phyloP scores from a whole-genome alignment of 2,888 invertebrate species.

The Dorcus parallelipipedus region DNA sequence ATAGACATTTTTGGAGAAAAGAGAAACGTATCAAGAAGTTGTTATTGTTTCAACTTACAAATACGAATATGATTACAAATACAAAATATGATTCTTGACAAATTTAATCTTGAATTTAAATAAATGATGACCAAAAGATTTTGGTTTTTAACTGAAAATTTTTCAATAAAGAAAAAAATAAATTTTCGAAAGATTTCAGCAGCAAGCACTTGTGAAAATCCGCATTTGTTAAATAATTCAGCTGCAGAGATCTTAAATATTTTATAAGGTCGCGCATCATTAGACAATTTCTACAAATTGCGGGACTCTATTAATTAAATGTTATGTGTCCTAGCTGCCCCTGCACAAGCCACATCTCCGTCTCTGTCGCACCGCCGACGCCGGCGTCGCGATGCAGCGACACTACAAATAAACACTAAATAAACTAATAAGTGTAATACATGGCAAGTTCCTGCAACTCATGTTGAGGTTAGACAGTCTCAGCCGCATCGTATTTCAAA shows the following conservation, averaged over 20 bases:
- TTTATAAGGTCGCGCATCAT: conserved; percentile 18
- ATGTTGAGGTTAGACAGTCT: conserved; percentile 31
- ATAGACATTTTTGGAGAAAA: too few relatives aligned
- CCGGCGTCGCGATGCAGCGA: conserved; percentile 1
- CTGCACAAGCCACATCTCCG: background rate
- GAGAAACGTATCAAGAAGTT: too few relatives aligned
- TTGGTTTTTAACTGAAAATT: too few relatives aligned
- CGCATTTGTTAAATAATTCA: background rate
- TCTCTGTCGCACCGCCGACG: background rate
- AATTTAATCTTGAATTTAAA: too few relatives aligned
- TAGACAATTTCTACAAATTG: conserved; percentile 21
- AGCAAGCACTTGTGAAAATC: too few relatives aligned
- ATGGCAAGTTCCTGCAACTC: conserved; percentile 31
- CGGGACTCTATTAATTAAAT: conserved; percentile 22
- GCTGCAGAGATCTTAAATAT: conserved; percentile 17
- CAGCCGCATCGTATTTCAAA: conserved; percentile 33
- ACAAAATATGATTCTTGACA: too few relatives aligned
- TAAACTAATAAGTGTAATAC: conserved; percentile 32
- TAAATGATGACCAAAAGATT: too few relatives aligned
- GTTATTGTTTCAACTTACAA: too few relatives aligned
- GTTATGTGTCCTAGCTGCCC: conserved; percentile 11
- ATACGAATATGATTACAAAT: too few relatives aligned
- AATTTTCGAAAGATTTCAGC: too few relatives aligned
- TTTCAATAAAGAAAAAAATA: too few relatives aligned
- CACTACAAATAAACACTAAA: conserved; percentile 17